A percentile compares a stretch with the other conserved stretches of the same genome.
Evolutionary conservation across 2,888 invertebrate genomes (phyloP).

Genomic region (Pollenia labialis): DNA sequence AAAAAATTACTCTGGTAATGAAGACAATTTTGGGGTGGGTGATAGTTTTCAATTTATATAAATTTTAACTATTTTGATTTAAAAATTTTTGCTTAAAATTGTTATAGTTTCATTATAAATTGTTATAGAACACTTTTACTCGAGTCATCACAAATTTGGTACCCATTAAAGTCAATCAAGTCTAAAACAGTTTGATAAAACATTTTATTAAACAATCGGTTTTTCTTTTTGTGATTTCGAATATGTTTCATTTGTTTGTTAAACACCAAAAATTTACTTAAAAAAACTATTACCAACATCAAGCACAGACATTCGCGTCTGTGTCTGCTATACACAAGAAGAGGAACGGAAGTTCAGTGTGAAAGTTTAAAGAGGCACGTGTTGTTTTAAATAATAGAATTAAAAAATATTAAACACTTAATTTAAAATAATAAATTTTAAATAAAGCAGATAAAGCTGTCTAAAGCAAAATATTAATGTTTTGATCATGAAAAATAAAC

Average conservation of each 20-base stretch:
- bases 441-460: conserved; percentile 5
- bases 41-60: no score
- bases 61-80: no score
- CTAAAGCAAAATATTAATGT: conserved; percentile 1
- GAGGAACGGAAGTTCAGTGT: not conserved
- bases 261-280: not conserved
- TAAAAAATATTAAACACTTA: not conserved
- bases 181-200: not conserved
- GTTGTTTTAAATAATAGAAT: conserved; percentile 4
- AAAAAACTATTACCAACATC: not conserved
- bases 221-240: not conserved
- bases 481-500: not conserved
- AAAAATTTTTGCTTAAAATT: not conserved
- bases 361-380: conserved; percentile 15
- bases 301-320: not conserved
- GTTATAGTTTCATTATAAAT: not conserved
- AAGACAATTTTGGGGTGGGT: not conserved
- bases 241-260: not conserved
- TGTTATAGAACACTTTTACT: not conserved
- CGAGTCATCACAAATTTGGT: not conserved
- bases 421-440: no score
- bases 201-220: not conserved
- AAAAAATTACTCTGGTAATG: no score
- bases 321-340: not conserved
- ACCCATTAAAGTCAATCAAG: conserved; percentile 1